phyloP scores from a whole-genome alignment of 2,888 invertebrate species.

The Catocala sponsa region DNA sequence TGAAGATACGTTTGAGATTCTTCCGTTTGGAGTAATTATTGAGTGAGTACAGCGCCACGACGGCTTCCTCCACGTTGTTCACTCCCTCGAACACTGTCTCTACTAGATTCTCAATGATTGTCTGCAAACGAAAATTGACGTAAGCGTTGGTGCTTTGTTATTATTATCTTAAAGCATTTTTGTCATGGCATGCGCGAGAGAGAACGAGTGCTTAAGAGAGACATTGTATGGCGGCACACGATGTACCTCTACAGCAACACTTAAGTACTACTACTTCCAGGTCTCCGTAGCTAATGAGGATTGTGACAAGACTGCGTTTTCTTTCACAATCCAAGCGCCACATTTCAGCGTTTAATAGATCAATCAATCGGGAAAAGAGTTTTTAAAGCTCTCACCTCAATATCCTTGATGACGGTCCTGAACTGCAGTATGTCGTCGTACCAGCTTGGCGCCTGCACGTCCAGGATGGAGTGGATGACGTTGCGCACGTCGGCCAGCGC shows the following conservation, averaged over 20 bases:
- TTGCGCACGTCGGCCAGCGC: constrained; percentile 89
- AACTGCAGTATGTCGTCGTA: constrained; percentile 91
- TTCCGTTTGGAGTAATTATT: constrained; percentile 93
- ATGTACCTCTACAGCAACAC: no score
- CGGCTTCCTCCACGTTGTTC: constrained; percentile 93
- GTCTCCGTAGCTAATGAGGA: no score
- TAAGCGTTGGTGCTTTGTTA: no score
- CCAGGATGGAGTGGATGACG: constrained; percentile 90
- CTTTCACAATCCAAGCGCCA: no score
- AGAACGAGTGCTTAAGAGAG: no score
- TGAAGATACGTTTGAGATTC: constrained; percentile 91
- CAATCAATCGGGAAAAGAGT: no score
- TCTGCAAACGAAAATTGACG: constrained; percentile 72
- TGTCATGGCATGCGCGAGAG: no score
- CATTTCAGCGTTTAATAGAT: no score
- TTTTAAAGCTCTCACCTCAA: constrained; percentile 77
- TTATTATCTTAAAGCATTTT: no score
- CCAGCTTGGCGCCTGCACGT: constrained; percentile 95
- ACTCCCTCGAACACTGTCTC: constrained; percentile 93
- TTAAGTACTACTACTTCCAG: no score
- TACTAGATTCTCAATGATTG: constrained; percentile 94
- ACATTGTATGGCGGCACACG: no score
- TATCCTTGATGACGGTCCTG: constrained; percentile 88
- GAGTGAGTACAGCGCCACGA: constrained; percentile 92
- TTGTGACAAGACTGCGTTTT: no score